Percentiles rank a stretch among this genome's conserved stretches.
Evolutionary conservation across 1,140 invertebrate species (phyloP).

Genomic region (Plodia interpunctella): DNA sequence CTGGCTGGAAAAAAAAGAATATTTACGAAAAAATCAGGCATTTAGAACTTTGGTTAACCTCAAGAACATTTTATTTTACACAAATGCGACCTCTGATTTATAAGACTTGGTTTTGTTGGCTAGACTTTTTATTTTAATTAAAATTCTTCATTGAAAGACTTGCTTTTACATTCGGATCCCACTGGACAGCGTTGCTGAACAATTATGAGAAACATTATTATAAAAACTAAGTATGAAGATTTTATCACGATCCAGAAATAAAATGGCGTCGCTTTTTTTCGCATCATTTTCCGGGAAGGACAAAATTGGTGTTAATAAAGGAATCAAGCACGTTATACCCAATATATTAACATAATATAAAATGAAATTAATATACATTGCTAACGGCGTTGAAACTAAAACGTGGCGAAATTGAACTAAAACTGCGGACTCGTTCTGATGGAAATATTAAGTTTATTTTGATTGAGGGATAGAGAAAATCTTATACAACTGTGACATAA

Average conservation of each 20-base stretch:
- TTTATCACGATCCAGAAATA: background rate
- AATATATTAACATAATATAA: no score
- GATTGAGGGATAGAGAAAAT: background rate
- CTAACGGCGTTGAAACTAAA: no score
- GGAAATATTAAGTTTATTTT: background rate
- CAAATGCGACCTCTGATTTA: no score
- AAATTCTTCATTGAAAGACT: no score
- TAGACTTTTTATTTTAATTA: no score
- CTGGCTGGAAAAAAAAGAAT: background rate
- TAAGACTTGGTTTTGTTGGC: no score
- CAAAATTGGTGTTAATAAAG: no score
- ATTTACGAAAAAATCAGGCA: background rate
- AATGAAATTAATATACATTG: no score
- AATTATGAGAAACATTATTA: background rate
- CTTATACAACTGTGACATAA: slow-evolving; percentile 11
- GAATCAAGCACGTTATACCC: no score
- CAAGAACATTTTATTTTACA: no score
- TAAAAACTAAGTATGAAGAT: background rate
- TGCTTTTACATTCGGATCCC: background rate
- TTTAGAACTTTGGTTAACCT: no score
- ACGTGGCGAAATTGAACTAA: background rate
- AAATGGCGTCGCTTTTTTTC: background rate
- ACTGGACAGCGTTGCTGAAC: no score
- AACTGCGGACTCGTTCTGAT: background rate
- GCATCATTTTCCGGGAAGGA: background rate